Evolutionary conservation across 1,140 invertebrate genomes (phyloP), one percentile per base, ranked within the genome.

Genomic region (Drosophila elegans): DNA sequence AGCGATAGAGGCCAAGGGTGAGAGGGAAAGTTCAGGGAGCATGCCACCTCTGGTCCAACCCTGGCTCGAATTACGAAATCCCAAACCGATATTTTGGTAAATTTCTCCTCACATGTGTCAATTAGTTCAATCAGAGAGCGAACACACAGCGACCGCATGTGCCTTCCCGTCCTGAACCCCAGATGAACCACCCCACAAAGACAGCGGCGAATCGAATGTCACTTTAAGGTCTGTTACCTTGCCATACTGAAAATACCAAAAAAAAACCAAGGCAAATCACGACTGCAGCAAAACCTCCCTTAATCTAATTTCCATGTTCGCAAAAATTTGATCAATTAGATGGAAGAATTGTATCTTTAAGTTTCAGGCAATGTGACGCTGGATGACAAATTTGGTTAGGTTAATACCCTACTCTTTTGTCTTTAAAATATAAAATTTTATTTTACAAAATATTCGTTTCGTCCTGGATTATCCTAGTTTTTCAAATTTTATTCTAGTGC

Each of bases 51-150:
- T 13, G 10, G 42, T 11, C 59, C 51, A 61, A 61, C 57, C 63
- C 57, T 42, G 63, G 49, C 44, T 84, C 66, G 48, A 62, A 54
- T 85, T 84, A 68, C 77, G 46, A 44, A 56, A 68, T 83, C 76
- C 61, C 80, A 75, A 67, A 59, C 55, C 61, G 53, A 75, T 82
- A 66, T 86, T 51, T 66, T 48, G 55, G 29, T 45, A 46, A 38
- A 52, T 61, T 51, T 63, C 68, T 62, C 48, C 55, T 25, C 75
- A 60, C 75, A 89, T 89, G 72, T 89, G 84, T 80, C 84, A 89
- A 89, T 89, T 89, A 88, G 84, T 88, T 88, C 74, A 88, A 88
- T 88, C 80, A 89, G 49, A 66, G 61, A 54, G 57, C 62, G 51
- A 71, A 53, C 52, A 69, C 62, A 77, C 60, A 74, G 60, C 72